These are phyloP conservation scores for Muscina levida DNA, from an alignment of 2,888 invertebrate genomes.

Conservation along the genomic window DNA sequence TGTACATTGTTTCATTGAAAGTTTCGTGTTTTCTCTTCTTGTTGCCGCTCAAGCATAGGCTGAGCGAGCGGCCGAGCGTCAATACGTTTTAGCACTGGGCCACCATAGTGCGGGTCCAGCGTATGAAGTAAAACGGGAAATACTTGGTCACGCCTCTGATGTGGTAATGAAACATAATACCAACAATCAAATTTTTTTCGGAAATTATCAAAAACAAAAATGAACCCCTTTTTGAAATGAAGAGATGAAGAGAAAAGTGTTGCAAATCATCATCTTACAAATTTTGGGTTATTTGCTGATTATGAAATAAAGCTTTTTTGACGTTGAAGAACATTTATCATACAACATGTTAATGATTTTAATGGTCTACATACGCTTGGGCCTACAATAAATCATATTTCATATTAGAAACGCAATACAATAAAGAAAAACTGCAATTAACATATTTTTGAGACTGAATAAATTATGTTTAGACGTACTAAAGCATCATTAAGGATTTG, in stretches of 20 bases:
- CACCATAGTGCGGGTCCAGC: not conserved
- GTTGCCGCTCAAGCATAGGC: not conserved
- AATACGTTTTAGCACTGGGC: not conserved
- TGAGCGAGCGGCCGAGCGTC: not conserved
- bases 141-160: constrained; percentile 63
- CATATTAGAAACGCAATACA: not conserved
- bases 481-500: no score
- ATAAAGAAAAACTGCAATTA: no score
- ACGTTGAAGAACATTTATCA: not conserved
- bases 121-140: constrained; percentile 60
- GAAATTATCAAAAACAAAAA: constrained; percentile 9
- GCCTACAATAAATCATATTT: constrained; percentile 18
- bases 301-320: constrained; percentile 1
- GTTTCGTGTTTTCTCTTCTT: not conserved
- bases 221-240: not conserved
- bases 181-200: constrained; percentile 1
- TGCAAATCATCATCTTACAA: constrained; percentile 16
- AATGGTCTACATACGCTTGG: constrained; percentile 7
- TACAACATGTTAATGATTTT: not conserved
- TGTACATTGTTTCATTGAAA: constrained; percentile 16
- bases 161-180: constrained; percentile 58
- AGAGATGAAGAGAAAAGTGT: not conserved
- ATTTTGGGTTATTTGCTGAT: constrained; percentile 3
- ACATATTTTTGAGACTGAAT: no score
- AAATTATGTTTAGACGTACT: no score